These are phyloP conservation scores for Acridotheres tristis DNA, from an alignment of 2,797 vertebrate species.

Conservation along the genomic window DNA sequence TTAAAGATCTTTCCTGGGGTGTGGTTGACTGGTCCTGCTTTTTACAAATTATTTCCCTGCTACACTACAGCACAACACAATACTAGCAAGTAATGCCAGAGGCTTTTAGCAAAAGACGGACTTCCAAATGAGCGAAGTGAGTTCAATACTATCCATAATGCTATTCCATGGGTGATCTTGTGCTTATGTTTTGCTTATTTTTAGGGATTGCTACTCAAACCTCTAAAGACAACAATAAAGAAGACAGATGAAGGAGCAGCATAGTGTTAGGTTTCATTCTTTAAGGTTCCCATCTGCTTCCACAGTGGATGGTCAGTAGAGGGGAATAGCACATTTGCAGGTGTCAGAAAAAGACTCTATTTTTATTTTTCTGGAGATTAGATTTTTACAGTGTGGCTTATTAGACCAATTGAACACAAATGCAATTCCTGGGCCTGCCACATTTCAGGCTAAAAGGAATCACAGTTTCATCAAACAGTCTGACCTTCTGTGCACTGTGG, in stretches of 20 bases:
- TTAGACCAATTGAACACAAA: not conserved
- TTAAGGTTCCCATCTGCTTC: not conserved
- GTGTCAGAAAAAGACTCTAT: not conserved
- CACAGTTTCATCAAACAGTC: not conserved
- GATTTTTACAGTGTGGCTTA: not conserved
- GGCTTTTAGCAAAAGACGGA: not conserved
- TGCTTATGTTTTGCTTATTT: not conserved
- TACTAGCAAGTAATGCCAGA: not conserved
- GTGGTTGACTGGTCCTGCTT: not conserved
- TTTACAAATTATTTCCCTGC: not conserved
- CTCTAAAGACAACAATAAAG: not conserved
- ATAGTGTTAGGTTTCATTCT: not conserved
- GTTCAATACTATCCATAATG: not conserved
- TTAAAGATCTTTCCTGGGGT: not conserved
- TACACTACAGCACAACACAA: not conserved
- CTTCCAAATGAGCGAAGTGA: not conserved
- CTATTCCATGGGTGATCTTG: not conserved
- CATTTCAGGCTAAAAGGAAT: constrained; percentile 11
- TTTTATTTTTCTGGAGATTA: not conserved
- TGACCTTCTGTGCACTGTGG: not conserved
- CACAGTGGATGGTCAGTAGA: not conserved
- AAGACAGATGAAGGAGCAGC: not conserved
- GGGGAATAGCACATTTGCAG: not conserved
- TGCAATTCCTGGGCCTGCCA: not conserved
- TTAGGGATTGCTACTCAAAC: not conserved